Conservation (phyloP, 2,113 vertebrate genomes). For the Taurulus bubalis region DNA sequence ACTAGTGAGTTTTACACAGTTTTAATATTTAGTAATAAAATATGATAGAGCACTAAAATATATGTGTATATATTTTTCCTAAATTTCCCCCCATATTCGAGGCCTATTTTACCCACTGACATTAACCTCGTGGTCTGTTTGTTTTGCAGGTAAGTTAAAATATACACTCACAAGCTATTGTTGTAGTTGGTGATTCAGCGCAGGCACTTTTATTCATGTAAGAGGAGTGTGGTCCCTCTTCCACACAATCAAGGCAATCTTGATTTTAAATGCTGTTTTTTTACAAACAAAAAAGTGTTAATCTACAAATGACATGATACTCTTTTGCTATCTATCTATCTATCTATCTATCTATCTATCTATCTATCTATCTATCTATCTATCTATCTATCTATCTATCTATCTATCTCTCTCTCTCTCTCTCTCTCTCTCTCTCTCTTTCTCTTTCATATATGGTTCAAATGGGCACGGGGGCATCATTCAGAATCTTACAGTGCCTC, state of each 20-base stretch:
- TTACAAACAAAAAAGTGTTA: not conserved
- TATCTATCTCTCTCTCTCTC: too few relatives aligned
- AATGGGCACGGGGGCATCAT: not conserved
- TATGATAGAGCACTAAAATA: constrained; percentile 42
- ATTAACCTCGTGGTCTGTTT: constrained; percentile 22
- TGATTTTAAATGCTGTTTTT: constrained; percentile 29
- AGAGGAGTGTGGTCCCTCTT: constrained; percentile 4
- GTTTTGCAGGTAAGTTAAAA: constrained; percentile 39
- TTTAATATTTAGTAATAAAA: constrained; percentile 15
- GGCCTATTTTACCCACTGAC: constrained; percentile 16
- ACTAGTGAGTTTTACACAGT: constrained; percentile 30
- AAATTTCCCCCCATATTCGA: constrained; percentile 1
- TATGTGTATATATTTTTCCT: constrained; percentile 36
- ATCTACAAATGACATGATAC: constrained; percentile 2
- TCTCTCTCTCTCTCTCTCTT: too few relatives aligned
- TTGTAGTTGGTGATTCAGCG: constrained; percentile 41
- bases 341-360: too few relatives aligned
- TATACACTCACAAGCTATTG: constrained; percentile 16
- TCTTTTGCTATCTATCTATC: not conserved
- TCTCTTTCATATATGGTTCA: too few relatives aligned
- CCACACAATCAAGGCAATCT: constrained; percentile 32
- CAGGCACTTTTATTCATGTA: constrained; percentile 66
- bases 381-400: too few relatives aligned
- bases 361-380: too few relatives aligned
- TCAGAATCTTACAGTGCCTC: constrained; percentile 4